Evolutionary conservation across 2,888 invertebrate genomes (phyloP), one percentile per base, ranked within the genome.

Genomic region (Orthosia cruda): DNA sequence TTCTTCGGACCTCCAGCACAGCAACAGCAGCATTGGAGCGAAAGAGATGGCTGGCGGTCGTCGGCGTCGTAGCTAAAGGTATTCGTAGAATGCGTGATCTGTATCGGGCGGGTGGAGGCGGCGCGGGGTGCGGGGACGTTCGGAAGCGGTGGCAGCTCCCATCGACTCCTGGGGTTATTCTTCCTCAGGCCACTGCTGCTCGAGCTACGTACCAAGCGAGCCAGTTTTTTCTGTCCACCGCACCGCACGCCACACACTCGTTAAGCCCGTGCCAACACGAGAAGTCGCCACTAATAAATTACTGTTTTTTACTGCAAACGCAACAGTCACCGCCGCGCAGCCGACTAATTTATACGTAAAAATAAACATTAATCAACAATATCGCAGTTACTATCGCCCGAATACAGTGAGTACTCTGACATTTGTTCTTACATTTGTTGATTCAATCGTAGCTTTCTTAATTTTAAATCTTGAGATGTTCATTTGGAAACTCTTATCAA

Each of bases 151-250:
- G 96, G 96, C 96, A 96, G 96, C 96, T 96, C 96, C 96, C 95
- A 95, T 93, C 95, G 96, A 97, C 97, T 97, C 96, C 97, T 95
- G 97, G 96, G 96, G 96, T 97, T 97, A 97, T 97, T 97, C 97
- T 97, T 96, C 96, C 96, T 96, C 96, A 95, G 96, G 96, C 97
- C 97, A 97, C 97, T 96, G 96, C 95, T 95, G 96, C 94, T 95
- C 94, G 95, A 96, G 95, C 96, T 95, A 93, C 96, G 96, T 95
- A 95, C 94, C 94, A 93, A 93, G 93, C 95, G 93, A 95, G 95
- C 97, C 97, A 97, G 97, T 97, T 97, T 97, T 97, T 97, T 97
- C 97, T 97, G 97, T 97, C 94, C 95, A 96, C 96, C 96, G 97
- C 94, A 94, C 95, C 96, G 96, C 96, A 97, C 97, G 96, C 97